Evolutionary conservation across 2,797 vertebrate species (phyloP).

Genomic region (Rachycentron canadum): DNA sequence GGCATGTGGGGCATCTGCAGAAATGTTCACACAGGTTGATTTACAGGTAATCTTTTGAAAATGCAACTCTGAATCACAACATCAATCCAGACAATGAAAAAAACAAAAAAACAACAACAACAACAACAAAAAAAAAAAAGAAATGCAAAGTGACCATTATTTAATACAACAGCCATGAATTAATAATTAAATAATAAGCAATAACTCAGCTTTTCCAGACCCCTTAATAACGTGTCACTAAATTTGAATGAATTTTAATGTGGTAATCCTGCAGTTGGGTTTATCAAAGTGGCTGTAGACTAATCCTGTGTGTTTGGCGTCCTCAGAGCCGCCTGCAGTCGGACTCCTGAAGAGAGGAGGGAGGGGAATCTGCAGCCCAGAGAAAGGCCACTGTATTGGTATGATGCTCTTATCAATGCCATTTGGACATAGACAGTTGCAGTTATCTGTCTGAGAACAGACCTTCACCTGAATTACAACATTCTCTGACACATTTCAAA

Average conservation of each 20-base stretch:
- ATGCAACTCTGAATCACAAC: neutral
- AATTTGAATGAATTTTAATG: conserved; percentile 30
- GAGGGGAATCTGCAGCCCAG: conserved; percentile 45
- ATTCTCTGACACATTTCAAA: neutral
- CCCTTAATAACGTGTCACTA: neutral
- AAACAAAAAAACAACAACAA: neutral
- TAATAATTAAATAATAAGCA: conserved; percentile 28
- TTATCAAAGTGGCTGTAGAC: conserved; percentile 42
- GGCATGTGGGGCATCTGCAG: neutral
- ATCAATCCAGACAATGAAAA: neutral
- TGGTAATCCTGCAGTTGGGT: conserved; percentile 13
- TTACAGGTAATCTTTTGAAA: neutral
- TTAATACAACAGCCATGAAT: conserved; percentile 4
- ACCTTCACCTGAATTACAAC: conserved; percentile 39
- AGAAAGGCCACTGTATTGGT: conserved; percentile 81
- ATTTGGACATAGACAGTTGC: conserved; percentile 67
- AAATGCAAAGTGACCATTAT: conserved; percentile 1
- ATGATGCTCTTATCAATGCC: conserved; percentile 75
- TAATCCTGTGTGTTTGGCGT: conserved; percentile 48
- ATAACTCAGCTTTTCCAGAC: conserved; percentile 1
- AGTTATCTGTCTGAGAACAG: conserved; percentile 64
- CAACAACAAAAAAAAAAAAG: neutral
- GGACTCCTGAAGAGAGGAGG: conserved; percentile 66
- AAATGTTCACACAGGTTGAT: neutral
- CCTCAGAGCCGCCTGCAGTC: conserved; percentile 33